Conservation (phyloP, 2,797 vertebrate genomes). For the Myioborus melanocephalus region DNA sequence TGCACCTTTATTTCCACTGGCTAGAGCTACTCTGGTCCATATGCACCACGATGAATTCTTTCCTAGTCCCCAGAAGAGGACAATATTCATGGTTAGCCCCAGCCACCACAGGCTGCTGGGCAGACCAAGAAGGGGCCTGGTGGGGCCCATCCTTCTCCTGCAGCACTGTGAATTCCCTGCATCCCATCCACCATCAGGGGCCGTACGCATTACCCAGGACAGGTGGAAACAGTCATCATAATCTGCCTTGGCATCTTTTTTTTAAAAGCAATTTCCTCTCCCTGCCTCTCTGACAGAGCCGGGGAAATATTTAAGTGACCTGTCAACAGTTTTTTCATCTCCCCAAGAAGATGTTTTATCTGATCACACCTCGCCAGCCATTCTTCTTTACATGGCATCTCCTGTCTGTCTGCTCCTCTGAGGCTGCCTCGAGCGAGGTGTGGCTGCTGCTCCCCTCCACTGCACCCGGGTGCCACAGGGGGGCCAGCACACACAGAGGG, state of each 20-base stretch:
- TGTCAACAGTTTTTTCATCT: constrained; percentile 55
- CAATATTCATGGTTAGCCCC: not conserved
- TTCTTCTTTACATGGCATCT: constrained; percentile 4
- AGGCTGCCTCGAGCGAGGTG: accelerated
- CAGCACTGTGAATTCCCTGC: not conserved
- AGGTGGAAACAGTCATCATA: constrained; percentile 54
- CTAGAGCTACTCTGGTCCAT: not conserved
- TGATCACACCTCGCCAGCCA: not conserved
- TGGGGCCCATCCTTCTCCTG: not conserved
- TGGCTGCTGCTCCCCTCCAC: accelerated
- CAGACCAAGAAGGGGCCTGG: not conserved
- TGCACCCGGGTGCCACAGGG: accelerated
- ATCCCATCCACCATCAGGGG: not conserved
- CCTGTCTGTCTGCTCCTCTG: not conserved
- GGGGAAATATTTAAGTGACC: constrained; percentile 64
- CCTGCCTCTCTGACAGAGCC: constrained; percentile 41
- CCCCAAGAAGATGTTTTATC: constrained; percentile 14
- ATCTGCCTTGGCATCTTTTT: constrained; percentile 46
- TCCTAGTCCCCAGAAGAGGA: not conserved
- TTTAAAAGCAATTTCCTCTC: constrained; percentile 60
- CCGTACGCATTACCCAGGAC: not conserved
- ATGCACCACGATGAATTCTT: not conserved
- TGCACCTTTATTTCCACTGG: not conserved
- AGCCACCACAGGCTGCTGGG: not conserved
- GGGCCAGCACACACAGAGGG: not conserved